Conservation (phyloP, 1,140 invertebrate species). For the Asobara japonica region DNA sequence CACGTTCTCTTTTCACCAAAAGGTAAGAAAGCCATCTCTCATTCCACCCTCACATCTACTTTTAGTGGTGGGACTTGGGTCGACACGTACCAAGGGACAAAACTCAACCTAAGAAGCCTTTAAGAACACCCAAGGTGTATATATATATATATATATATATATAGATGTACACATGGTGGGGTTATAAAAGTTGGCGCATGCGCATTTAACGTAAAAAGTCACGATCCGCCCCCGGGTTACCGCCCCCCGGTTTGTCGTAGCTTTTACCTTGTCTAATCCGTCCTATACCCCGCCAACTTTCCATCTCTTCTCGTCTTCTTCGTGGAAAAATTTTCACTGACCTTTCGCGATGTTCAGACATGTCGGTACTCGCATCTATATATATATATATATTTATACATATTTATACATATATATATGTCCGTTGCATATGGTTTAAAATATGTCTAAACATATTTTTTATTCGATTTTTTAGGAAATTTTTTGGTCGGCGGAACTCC, state of each 20-base stretch:
- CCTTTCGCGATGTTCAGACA: slow-evolving; percentile 24
- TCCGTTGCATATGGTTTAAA: no score
- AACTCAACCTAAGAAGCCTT: slow-evolving; percentile 66
- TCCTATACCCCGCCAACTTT: slow-evolving; percentile 32
- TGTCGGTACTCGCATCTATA: no score
- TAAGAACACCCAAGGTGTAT: slow-evolving; percentile 55
- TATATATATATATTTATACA: no score
- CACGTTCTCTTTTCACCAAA: background rate
- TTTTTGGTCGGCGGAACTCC: no score
- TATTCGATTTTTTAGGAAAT: no score
- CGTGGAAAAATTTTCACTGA: slow-evolving; percentile 42
- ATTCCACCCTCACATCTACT: background rate
- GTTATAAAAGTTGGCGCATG: slow-evolving; percentile 64
- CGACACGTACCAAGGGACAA: slow-evolving; percentile 53
- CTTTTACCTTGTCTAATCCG: slow-evolving; percentile 31
- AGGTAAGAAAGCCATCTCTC: slow-evolving; percentile 17
- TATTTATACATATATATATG: no score
- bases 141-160: no score
- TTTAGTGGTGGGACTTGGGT: background rate
- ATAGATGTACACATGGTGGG: slow-evolving; percentile 26
- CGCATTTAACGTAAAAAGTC: slow-evolving; percentile 60
- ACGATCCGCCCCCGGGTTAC: slow-evolving; percentile 57
- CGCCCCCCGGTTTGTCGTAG: slow-evolving; percentile 34
- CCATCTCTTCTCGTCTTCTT: slow-evolving; percentile 32
- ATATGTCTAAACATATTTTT: no score